Base-by-base conservation (phyloP, 2,113 vertebrate genomes). In the Coracopsis vasa region DNA sequence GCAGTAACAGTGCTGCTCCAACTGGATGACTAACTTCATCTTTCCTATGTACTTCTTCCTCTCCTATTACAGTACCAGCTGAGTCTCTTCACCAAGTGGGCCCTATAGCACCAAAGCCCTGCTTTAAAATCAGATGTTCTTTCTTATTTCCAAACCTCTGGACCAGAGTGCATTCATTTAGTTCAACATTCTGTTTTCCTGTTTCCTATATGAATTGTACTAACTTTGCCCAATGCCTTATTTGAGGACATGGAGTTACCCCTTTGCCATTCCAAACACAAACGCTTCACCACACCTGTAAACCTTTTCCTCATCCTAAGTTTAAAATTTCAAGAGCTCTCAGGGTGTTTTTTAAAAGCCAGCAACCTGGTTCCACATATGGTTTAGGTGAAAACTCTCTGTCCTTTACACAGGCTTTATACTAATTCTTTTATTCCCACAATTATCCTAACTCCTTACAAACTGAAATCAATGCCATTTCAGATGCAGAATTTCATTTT, bases 401-500 rank as follows among this genome's bases (percentile, higher is more conserved):
- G 54, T 86, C 29, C 72, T 84, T 80, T 80, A 69, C 24, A 50
- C 4, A 16, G 27, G 61, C 54, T 64, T 95, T 67, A 54, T 19
- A 79, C 27, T 20, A 80, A 39, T 14, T 33, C 42, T 56, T 87
- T 74, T 78, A 90, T 90, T 77, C 62, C 86, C 50, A 33, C 20
- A 14, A 17, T 65, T 86, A 70, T 35, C 54, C 73, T 39, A 58
- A 56, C 23, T 84, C 39, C 86, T 94, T 75, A 44, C 45, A 44
- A 95, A 87, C 77, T 81, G 51, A 86, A 95, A 95, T 64, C 73
- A 92, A 85, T 61, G 77, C 88, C 25, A 85, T 79, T 95, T 86
- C 88, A 53, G 37, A 84, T 94, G 91, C 70, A 61, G 56, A 75
- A 75, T 81, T 93, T 91, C 53, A n/a, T 91, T 89, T 86, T 86